Base-by-base conservation (phyloP, 2,888 invertebrate genomes). In the Drosophila seclusa region DNA sequence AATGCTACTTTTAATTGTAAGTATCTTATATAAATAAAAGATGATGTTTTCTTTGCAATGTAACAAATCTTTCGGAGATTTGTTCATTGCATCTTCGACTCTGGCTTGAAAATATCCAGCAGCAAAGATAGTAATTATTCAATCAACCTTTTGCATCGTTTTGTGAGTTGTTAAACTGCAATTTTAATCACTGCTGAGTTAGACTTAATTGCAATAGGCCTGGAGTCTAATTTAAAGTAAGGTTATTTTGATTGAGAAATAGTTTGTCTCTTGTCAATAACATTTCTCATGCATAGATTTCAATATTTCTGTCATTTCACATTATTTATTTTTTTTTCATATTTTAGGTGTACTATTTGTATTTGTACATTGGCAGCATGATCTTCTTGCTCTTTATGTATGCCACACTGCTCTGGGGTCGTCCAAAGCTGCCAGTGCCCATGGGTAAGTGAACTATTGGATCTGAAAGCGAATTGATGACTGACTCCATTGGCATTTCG, bases 331-430 rank as follows among this genome's bases (percentile, higher is more conserved):
- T 32, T 53, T 53, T 31, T 11, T 38, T n/a, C 3, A 11, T 21
- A 6, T n/a, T 49, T 7, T 94, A 97, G 95, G 97, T 96, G 16
- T 97, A 97, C 94, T 97, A 97, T 93, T 94, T 97, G 77, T 97
- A 97, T 93, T 95, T 97, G 78, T 97, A 97, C 93, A 95, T 97
- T 89, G 97, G 97, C 75, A 97, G 97, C 91, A 97, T 97, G 95
- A 94, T 96, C 68, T 97, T 97, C 91, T 94, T 97, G 60, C 94
- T 97, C 69, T 97, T 97, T 92, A 97, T 97, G 95, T 97, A 97
- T 91, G 95, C 95, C 59, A 97, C 97, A 71, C 94, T 97, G 82
- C 94, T 96, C 31, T 94, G 96, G 91, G 96, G 95, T 81, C 94
- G 95, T 73, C 95, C 95, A 13, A 94, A 94, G 85, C 93, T 94